These are phyloP conservation scores for Netelia fuscicornis DNA, from an alignment of 2,888 invertebrate genomes.

Conservation along the genomic window DNA sequence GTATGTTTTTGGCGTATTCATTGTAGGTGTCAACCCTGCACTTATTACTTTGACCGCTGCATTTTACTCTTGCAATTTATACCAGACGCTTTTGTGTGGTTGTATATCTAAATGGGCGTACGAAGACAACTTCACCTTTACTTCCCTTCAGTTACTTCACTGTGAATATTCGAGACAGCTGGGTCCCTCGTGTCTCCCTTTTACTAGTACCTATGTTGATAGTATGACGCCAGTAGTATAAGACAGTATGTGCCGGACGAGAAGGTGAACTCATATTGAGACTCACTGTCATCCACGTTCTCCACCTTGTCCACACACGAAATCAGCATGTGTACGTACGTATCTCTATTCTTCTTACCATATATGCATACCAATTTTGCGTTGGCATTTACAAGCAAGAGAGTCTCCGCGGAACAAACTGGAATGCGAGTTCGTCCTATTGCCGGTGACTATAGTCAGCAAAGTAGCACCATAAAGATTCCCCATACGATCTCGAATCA, in stretches of 20 bases:
- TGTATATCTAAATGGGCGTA: slow-evolving; percentile 12
- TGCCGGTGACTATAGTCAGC: slow-evolving; percentile 36
- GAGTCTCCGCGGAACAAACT: slow-evolving; percentile 32
- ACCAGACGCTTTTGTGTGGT: neutral
- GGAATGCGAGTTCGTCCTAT: slow-evolving; percentile 1
- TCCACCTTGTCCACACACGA: neutral
- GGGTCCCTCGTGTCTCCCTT: slow-evolving; percentile 41
- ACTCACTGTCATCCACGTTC: slow-evolving; percentile 24
- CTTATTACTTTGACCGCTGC: too few relatives aligned
- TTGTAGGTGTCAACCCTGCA: too few relatives aligned
- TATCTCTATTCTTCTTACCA: neutral
- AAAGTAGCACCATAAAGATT: slow-evolving; percentile 50
- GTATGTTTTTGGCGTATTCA: too few relatives aligned
- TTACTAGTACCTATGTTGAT: neutral
- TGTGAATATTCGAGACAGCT: slow-evolving; percentile 54
- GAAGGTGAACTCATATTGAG: slow-evolving; percentile 41
- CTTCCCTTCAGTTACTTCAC: slow-evolving; percentile 21
- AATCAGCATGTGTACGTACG: neutral
- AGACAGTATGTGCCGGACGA: slow-evolving; percentile 19
- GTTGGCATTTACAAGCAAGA: neutral
- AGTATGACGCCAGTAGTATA: slow-evolving; percentile 23
- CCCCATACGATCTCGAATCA: neutral
- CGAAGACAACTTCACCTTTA: slow-evolving; percentile 26
- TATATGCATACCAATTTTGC: neutral
- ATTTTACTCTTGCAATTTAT: too few relatives aligned